Percentiles rank a stretch among this genome's conserved stretches.
Conservation (phyloP, 2,888 invertebrate species). For the Elegia similella region DNA sequence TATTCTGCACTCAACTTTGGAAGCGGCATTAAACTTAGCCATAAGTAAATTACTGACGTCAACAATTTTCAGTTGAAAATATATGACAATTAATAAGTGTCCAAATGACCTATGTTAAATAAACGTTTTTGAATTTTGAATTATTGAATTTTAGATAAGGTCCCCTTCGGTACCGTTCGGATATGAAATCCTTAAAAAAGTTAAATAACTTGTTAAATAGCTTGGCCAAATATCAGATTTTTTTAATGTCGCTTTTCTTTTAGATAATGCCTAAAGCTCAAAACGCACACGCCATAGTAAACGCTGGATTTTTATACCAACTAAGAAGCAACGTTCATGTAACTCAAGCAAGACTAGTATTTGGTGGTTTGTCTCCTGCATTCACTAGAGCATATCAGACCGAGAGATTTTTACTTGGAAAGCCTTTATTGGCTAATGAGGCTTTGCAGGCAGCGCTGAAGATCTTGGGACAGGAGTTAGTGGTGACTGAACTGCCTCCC, state of each 20-base stretch:
- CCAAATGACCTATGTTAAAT: too few relatives aligned
- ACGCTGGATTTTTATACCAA: slow-evolving; percentile 85
- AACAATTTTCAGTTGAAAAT: too few relatives aligned
- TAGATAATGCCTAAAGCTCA: slow-evolving; percentile 87
- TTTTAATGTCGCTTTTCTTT: too few relatives aligned
- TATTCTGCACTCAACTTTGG: too few relatives aligned
- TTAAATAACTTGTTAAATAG: too few relatives aligned
- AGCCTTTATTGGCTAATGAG: slow-evolving; percentile 52
- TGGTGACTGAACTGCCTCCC: slow-evolving; percentile 65
- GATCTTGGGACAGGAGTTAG: slow-evolving; percentile 44
- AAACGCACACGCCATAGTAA: slow-evolving; percentile 87
- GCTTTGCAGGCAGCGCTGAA: slow-evolving; percentile 57
- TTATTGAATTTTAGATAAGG: too few relatives aligned
- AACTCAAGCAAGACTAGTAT: slow-evolving; percentile 72
- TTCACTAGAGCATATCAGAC: slow-evolving; percentile 73
- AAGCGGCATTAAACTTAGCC: too few relatives aligned
- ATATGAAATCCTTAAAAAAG: too few relatives aligned
- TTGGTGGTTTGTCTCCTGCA: slow-evolving; percentile 76
- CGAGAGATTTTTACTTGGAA: slow-evolving; percentile 71
- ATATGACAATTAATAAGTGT: too few relatives aligned
- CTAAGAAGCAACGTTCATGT: slow-evolving; percentile 32
- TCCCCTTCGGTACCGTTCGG: too few relatives aligned
- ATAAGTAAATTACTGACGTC: too few relatives aligned
- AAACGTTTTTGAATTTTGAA: too few relatives aligned
- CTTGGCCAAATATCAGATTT: slow-evolving; percentile 33